Percentiles rank a stretch among this genome's conserved stretches.
These are phyloP conservation scores for Motacilla tschutschensis DNA, from an alignment of 2,113 vertebrate genomes.

Conservation along the genomic window DNA sequence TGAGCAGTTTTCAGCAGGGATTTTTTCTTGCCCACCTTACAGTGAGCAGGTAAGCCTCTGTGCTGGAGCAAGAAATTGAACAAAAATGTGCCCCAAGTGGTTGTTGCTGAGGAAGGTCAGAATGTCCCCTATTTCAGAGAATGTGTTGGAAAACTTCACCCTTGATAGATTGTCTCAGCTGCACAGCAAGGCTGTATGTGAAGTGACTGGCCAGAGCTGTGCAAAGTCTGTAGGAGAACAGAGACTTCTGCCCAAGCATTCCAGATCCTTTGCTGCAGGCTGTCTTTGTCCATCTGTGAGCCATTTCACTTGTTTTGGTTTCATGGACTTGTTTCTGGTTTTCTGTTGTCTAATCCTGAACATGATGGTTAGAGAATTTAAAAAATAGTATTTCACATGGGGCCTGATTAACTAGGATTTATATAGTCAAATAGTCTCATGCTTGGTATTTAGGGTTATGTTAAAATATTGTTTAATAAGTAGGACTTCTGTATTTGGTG, in stretches of 20 bases:
- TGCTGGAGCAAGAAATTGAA: background rate
- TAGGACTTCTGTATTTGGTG: background rate
- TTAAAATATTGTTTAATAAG: background rate
- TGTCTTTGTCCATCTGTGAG: background rate
- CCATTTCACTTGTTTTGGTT: background rate
- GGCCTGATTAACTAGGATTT: background rate
- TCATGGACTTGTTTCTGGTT: background rate
- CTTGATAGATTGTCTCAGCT: background rate
- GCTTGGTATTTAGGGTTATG: background rate
- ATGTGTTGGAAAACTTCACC: background rate
- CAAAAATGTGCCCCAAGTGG: background rate
- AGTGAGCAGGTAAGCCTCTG: too few species aligned
- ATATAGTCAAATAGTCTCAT: background rate
- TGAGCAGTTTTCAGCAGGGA: background rate
- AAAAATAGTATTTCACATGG: background rate
- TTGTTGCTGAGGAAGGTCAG: background rate
- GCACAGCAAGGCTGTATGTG: background rate
- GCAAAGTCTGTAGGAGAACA: background rate
- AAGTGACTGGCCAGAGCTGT: background rate
- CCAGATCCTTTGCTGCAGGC: background rate
- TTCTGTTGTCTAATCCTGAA: background rate
- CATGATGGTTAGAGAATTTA: background rate
- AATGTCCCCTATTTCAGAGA: background rate
- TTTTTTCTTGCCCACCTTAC: background rate
- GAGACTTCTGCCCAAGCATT: background rate